Conservation (phyloP, 2,888 invertebrate species). For the Mantis religiosa region DNA sequence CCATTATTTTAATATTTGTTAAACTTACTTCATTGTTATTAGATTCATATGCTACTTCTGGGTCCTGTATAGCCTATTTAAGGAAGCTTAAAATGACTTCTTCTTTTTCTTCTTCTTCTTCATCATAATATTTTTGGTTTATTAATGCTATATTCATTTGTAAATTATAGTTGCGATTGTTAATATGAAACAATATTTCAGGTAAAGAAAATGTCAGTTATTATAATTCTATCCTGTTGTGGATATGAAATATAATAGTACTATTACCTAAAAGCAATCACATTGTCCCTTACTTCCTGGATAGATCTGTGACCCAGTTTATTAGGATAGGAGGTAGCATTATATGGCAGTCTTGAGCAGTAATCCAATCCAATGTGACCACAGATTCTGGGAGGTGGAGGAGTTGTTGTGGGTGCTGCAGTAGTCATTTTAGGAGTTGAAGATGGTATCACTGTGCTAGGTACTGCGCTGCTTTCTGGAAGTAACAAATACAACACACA, state of each 20-base stretch:
- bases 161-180: too few relatives aligned
- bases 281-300: conserved; percentile 65
- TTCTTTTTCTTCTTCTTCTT: too few relatives aligned
- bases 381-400: conserved; percentile 63
- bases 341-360: conserved; percentile 67
- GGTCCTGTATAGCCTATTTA: too few relatives aligned
- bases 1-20: too few relatives aligned
- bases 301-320: conserved; percentile 62
- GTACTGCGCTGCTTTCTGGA: conserved; percentile 26
- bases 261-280: conserved; percentile 64
- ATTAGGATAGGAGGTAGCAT: conserved; percentile 80
- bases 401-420: conserved; percentile 50
- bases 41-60: too few relatives aligned
- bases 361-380: conserved; percentile 61
- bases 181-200: too few relatives aligned
- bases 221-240: too few relatives aligned
- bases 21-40: too few relatives aligned
- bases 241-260: background rate
- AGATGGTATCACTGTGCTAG: conserved; percentile 37
- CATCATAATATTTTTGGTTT: too few relatives aligned
- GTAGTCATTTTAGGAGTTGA: conserved; percentile 46
- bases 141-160: too few relatives aligned
- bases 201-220: too few relatives aligned
- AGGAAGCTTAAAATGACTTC: too few relatives aligned
- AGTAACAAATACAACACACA: background rate